Evolutionary conservation across 2,888 invertebrate genomes (phyloP).

Genomic region (Tachina lurida): DNA sequence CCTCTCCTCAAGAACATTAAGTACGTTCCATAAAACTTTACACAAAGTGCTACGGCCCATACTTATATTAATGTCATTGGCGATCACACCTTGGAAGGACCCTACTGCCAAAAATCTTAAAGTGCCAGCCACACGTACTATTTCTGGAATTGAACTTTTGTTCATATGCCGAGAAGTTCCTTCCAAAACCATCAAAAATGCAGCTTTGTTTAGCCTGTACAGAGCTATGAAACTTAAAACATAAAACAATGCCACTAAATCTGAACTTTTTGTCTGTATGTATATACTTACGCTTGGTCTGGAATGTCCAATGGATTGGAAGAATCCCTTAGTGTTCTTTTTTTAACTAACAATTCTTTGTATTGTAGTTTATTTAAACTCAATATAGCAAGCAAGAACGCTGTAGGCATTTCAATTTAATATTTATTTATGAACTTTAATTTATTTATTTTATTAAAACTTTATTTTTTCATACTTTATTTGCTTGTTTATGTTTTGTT

Average conservation of each 20-base stretch:
- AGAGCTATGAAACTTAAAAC: constrained; percentile 34
- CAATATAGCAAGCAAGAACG: constrained; percentile 6
- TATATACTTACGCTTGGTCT: constrained; percentile 30
- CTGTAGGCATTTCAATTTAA: constrained; percentile 15
- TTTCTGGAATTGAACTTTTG: constrained; percentile 48
- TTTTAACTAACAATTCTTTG: constrained; percentile 22
- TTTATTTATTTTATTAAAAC: not conserved
- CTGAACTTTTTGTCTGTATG: constrained; percentile 11
- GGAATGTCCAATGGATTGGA: constrained; percentile 42
- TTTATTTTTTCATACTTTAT: not conserved
- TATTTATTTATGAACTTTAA: not conserved
- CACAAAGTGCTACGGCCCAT: constrained; percentile 40
- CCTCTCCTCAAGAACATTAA: constrained; percentile 35
- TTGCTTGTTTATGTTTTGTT: not conserved
- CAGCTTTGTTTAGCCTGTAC: constrained; percentile 30
- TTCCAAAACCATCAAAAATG: constrained; percentile 35
- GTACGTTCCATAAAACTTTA: constrained; percentile 31
- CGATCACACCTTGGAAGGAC: constrained; percentile 38
- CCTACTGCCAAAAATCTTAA: constrained; percentile 44
- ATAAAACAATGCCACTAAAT: constrained; percentile 3
- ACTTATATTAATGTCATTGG: constrained; percentile 44
- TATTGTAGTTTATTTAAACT: constrained; percentile 27
- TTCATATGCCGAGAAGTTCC: constrained; percentile 9
- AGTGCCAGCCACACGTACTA: constrained; percentile 28
- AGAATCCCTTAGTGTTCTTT: constrained; percentile 30